Conservation (phyloP, 2,113 vertebrate species). For the Toxostoma redivivum region DNA sequence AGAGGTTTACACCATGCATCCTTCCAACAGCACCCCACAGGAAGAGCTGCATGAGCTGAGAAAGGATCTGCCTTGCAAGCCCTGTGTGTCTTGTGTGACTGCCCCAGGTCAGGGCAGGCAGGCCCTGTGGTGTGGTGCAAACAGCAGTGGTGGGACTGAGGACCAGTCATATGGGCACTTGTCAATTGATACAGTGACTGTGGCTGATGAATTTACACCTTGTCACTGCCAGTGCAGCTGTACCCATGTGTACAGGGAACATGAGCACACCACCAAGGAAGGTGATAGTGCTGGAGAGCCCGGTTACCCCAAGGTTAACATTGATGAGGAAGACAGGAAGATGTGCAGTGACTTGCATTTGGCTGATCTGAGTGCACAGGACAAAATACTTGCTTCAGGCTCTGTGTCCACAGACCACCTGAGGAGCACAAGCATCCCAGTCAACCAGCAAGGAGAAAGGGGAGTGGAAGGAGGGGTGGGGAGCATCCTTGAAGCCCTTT, state of each 20-base stretch:
- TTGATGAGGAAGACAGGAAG: conserved; percentile 1
- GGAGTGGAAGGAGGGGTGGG: not conserved
- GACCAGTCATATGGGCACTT: conserved; percentile 73
- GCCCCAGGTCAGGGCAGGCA: not conserved
- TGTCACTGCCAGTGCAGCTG: conserved; percentile 44
- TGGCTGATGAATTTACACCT: conserved; percentile 68
- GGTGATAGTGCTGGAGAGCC: conserved; percentile 9
- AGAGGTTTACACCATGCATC: conserved; percentile 32
- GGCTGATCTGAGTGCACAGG: not conserved
- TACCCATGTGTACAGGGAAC: not conserved
- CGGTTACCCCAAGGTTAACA: conserved; percentile 61
- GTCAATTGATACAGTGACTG: conserved; percentile 85
- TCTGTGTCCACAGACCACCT: conserved; percentile 19
- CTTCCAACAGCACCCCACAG: not conserved
- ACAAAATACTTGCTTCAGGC: conserved; percentile 42
- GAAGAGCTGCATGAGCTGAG: not conserved
- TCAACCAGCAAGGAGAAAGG: not conserved
- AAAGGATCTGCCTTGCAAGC: not conserved
- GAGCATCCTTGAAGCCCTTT: conserved; percentile 54
- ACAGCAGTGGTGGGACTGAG: conserved; percentile 2
- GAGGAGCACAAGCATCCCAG: not conserved
- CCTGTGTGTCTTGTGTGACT: not conserved
- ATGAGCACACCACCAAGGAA: not conserved
- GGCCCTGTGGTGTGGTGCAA: not conserved
- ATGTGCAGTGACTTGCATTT: not conserved